Evolutionary conservation across 2,888 invertebrate species (phyloP), one percentile per base, ranked within the genome.

Genomic region (Agriopis leucophaearia): DNA sequence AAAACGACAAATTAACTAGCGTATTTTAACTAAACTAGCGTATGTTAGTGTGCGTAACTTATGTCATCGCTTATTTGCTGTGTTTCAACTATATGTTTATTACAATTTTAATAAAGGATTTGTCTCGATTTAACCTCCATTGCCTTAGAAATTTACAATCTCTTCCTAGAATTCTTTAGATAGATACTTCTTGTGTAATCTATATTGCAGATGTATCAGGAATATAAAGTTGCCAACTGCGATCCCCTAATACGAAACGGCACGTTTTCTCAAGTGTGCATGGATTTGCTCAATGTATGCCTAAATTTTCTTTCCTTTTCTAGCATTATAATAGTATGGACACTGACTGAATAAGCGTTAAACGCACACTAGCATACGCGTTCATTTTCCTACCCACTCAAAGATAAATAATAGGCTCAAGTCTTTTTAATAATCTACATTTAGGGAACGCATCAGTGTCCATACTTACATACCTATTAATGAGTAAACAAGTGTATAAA

Each of bases 201-300:
- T 67, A 54, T 74, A 85, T 88, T 90, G 45, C 93, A 93, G 93
- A 88, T 89, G 77, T 92, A 90, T 86, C 82, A 88, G 81, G 80
- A 88, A 75, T 91, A 87, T 88, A 90, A 88, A 87, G 80, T 80
- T 81, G 88, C 90, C 87, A 89, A 93, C 91, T 92, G 92, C 89
- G 89, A 92, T 81, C 80, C 80, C 76, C 81, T 89, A 78, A 75
- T 87, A 74, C 81, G 84, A 59, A 86, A 84, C 72, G 87, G 86
- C 80, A 83, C 84, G 71, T 85, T 83, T 78, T 78, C 86, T 79
- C 86, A 89, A 83, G 76, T 81, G 73, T 92, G 91, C 89, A 82
- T 89, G 88, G 91, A 91, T 45, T 76, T 91, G 76, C 75, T 89
- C 69, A 82, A 84, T 81, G 91, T 91, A 27, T 27, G 27, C 3